A percentile compares a stretch with the other conserved stretches of the same genome.
Evolutionary conservation across 2,113 vertebrate species (phyloP).

Genomic region (Todiramphus saurophagus): DNA sequence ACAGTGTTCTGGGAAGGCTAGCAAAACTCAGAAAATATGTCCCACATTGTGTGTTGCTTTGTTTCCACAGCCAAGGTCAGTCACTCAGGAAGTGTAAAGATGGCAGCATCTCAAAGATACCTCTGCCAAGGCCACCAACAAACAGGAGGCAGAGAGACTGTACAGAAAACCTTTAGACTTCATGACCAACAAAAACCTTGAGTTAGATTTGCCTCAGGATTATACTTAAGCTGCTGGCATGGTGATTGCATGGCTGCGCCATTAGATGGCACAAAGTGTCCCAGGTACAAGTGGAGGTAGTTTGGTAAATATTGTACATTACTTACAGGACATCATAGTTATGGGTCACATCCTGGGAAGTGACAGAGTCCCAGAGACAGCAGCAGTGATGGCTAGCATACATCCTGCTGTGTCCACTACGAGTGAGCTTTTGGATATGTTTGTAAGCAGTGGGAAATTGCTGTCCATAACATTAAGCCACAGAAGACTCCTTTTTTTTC

Average conservation of each 20-base stretch:
- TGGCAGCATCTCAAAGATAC: not conserved
- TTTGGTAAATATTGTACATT: not conserved
- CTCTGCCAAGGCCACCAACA: not conserved
- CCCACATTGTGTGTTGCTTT: not conserved
- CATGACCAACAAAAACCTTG: not conserved
- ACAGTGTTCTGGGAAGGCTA: not conserved
- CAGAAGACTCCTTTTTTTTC: not conserved
- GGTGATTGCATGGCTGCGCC: not conserved
- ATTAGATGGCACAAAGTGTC: not conserved
- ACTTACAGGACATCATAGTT: not conserved
- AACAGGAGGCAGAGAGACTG: not conserved
- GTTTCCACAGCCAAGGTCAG: not conserved
- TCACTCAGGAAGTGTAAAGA: not conserved
- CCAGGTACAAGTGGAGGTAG: not conserved
- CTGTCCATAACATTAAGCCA: not conserved
- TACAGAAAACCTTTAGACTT: not conserved
- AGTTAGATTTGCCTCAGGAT: not conserved
- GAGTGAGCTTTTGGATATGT: not conserved
- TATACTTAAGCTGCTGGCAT: not conserved
- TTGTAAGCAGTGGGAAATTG: not conserved
- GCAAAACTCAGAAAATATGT: not conserved
- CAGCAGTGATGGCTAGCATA: not conserved
- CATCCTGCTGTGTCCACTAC: accelerated
- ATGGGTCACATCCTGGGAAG: not conserved
- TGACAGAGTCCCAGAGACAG: not conserved